Conservation (phyloP, 2,113 vertebrate species). For the Xiphorhynchus elegans region DNA sequence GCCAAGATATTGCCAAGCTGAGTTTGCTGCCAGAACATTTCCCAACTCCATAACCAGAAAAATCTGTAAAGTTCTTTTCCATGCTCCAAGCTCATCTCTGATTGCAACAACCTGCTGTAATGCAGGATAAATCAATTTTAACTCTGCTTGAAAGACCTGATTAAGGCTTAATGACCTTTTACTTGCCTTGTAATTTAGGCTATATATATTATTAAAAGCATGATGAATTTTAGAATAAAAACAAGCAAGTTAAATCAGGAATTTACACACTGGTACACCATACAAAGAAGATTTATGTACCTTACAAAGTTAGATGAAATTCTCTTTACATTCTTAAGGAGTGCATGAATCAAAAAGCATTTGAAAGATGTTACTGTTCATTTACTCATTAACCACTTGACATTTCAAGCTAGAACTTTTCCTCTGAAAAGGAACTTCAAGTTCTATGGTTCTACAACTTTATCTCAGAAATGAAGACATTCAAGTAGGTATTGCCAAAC, state of each 20-base stretch:
- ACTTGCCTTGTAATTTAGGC: background rate
- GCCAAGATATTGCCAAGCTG: background rate
- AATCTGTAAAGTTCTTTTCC: background rate
- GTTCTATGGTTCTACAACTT: background rate
- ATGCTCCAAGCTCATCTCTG: background rate
- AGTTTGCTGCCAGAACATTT: background rate
- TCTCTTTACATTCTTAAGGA: background rate
- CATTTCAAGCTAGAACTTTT: background rate
- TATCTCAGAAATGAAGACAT: background rate
- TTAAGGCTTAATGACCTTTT: background rate
- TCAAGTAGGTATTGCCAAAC: background rate
- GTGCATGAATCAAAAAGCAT: background rate
- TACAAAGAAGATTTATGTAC: rapidly evolving
- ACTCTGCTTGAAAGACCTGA: background rate
- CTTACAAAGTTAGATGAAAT: background rate
- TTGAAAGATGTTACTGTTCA: background rate
- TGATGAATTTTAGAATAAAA: background rate
- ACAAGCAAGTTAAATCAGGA: background rate
- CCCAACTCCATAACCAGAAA: background rate
- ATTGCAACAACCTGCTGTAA: background rate
- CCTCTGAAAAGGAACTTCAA: background rate
- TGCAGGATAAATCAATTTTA: background rate
- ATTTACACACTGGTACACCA: background rate
- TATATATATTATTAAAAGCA: background rate
- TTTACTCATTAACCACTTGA: background rate